A percentile compares a stretch with the other conserved stretches of the same genome.
These are phyloP conservation scores for Gandaritis pyraliata DNA, from an alignment of 2,888 invertebrate genomes.

Conservation along the genomic window DNA sequence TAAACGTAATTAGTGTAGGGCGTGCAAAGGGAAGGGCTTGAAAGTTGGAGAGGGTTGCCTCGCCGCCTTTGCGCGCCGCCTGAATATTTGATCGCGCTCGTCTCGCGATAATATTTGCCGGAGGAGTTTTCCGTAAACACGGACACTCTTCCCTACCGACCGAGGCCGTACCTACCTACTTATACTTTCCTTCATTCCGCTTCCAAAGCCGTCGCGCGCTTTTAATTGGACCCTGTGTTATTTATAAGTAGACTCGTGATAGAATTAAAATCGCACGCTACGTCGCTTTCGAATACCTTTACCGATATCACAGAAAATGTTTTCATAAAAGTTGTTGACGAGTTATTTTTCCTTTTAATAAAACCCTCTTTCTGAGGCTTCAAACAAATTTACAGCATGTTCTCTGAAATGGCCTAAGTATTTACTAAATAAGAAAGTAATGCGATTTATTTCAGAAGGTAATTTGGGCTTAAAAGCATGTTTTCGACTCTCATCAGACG, in stretches of 20 bases:
- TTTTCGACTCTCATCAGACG: conserved; percentile 1
- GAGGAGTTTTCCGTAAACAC: conserved; percentile 83
- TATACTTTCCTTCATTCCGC: conserved; percentile 74
- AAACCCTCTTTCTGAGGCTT: conserved; percentile 72
- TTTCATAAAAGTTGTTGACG: conserved; percentile 75
- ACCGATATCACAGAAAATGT: conserved; percentile 59
- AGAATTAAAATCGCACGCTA: conserved; percentile 80
- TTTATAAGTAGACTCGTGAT: conserved; percentile 80
- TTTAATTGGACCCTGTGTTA: conserved; percentile 80
- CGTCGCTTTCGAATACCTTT: conserved; percentile 71
- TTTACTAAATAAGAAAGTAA: conserved; percentile 55
- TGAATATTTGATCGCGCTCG: conserved; percentile 83
- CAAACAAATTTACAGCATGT: conserved; percentile 70
- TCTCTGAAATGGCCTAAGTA: conserved; percentile 54
- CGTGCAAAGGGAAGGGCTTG: conserved; percentile 86
- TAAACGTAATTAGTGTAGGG: conserved; percentile 88
- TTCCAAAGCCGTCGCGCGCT: conserved; percentile 78
- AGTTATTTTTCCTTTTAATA: conserved; percentile 67
- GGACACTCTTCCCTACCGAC: conserved; percentile 75
- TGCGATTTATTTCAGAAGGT: conserved; percentile 24
- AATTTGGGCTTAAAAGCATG: conserved; percentile 5
- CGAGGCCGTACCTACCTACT: conserved; percentile 69
- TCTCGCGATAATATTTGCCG: conserved; percentile 83
- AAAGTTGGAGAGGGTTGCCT: conserved; percentile 86
- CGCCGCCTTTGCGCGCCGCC: conserved; percentile 73